Evolutionary conservation across 2,113 vertebrate species (phyloP), one percentile per base, ranked within the genome.

Genomic region (Carollia perspicillata): DNA sequence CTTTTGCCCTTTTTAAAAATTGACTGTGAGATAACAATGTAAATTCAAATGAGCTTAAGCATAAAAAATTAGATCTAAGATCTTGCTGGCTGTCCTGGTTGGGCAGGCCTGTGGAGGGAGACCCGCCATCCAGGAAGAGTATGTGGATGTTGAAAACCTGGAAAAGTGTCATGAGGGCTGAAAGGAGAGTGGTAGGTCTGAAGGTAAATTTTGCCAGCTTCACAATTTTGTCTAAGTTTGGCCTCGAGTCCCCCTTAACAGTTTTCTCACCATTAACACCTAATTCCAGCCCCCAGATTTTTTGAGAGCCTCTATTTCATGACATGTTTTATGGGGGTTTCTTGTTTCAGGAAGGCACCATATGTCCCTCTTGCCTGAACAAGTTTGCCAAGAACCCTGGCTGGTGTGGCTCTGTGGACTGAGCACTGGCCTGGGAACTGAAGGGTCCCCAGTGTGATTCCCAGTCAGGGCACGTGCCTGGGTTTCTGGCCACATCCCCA

Each of bases 281-380:
- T 10, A 60, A 47, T 80, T 65, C 37, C 65, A 80, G 30, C 26
- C 33, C 35, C 66, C 28, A 90, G 51, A 40, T 85, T 69, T 40
- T 63, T 47, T 9, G 33, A 90, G 28, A 93, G 5, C 30, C 72
- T 60, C 22, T n/a, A n/a, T 92, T 72, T 42, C 33, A 18, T 78
- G 66, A 86, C 28, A 47, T 20, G 78, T 65, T 40, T n/a, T 65
- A 40, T 60, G 40, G 66, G 66, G 94, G 42, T 94, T 94, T 88
- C 89, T 94, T 89, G 66, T 60, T 92, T 77, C 65, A 94, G 35
- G n/a, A 93, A 23, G n/a, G 49, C 12, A 26, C 66, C 74, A 72
- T 79, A 35, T 71, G 75, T 80, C 55, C 37, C 60, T 90, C 65
- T 86, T 91, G 86, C 68, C 13, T 81, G n/a, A 72, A 63, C 68